Evolutionary conservation across 2,888 invertebrate genomes (phyloP), one percentile per base, ranked within the genome.

Genomic region (Leptopilina syphax): DNA sequence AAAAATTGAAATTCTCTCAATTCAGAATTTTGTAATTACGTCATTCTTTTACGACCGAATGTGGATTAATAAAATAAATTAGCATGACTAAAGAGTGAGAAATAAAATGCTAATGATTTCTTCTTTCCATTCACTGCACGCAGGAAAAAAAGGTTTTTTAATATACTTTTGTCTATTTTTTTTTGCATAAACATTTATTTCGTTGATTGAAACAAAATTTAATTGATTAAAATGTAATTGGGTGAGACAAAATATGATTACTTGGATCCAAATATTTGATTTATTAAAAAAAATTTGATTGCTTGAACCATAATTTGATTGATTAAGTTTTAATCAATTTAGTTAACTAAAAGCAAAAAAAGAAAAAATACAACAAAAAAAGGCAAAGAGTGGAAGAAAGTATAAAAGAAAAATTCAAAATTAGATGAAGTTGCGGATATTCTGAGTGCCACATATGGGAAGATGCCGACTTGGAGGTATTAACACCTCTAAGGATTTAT

Each of bases 401-500:
- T 68, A 54, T 54, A 76, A 68, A 78, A 76, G 63, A 83, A 81
- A 82, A 44, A 70, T 24, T 44, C 10, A 81, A 67, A 27, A 67
- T 65, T 77, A 80, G 79, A 81, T 76, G 47, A 78, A 78, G 81
- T 80, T 81, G 50, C 50, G 82, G 80, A 79, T 80, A 83, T 83
- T 83, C 82, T 83, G 82, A 81, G 77, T 82, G 81, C 81, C 80
- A 76, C 79, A 78, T 65, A 79, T 82, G 83, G 85, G 57, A 86
- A 87, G 82, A 83, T 77, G 80, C 85, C 87, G 85, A 85, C 82
- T 85, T 57, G 88, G 90, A 90, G 89, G 88, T 90, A 90, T 90
- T 90, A 90, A 90, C 90, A 90, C 90, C 89, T 90, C 89, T 89
- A 89, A 90, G 89, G 90, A 90, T 90, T 90, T 90, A 90, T 90